Evolutionary conservation across 2,113 vertebrate species (phyloP), one percentile per base, ranked within the genome.

Genomic region (Xiphophorus hellerii): DNA sequence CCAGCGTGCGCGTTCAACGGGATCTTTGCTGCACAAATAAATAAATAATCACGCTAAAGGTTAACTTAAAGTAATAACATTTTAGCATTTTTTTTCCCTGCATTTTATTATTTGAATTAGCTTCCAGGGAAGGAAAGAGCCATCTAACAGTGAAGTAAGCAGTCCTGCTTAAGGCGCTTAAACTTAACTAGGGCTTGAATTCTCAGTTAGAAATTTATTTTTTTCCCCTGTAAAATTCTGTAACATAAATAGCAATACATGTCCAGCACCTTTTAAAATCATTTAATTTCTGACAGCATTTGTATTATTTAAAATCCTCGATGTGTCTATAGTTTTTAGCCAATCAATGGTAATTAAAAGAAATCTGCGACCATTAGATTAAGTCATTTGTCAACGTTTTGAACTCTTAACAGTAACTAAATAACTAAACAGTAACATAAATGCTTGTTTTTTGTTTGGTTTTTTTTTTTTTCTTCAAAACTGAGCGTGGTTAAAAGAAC

Each of bases 11-110:
- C 37, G 29, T 84, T 81, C 44, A 68, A 6, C 78, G 72, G 82
- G 85, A 81, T 89, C 76, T 79, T 82, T 85, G 76, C 64, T 28
- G 74, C 62, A 76, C 22, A 27, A 14, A 66, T 72, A 37, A 14
- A 66, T 72, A 37, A 71, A 31, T 28, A 6, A 8, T 35, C 27
- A 5, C 12, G 27, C 31, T 31, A 51, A 30, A 30, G 5, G 31
- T 31, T 10, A 37, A 37, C 10, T 12, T 37, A 37, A 37, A 37
- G 2, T 37, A 11, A 11, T 37, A 37, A 10, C 10, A 37, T 37
- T 37, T 37, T 11, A 37, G 35, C 10, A n/a, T 60, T 27, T 29
- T 58, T 35, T 54, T 28, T 28, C 28, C 64, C 44, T 37, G 28
- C 11, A 12, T 42, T 27, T 28, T 42, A 27, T 44, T 28, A 27